Evolutionary conservation across 2,113 vertebrate genomes (phyloP), one percentile per base, ranked within the genome.

Genomic region (Ginglymostoma cirratum): DNA sequence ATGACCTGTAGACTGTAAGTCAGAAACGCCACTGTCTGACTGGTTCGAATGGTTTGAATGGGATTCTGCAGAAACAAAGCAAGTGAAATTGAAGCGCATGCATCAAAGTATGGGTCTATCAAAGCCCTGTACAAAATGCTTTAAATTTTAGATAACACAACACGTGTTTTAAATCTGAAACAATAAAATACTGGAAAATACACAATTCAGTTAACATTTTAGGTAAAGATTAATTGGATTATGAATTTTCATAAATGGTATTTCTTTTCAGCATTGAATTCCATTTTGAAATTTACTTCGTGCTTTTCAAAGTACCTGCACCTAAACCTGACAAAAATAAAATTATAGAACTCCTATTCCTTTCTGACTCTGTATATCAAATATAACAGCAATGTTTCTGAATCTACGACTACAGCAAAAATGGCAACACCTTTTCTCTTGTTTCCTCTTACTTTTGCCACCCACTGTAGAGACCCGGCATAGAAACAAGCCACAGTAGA

Each of bases 21-120:
- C 99, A 23, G 99, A 99, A 95, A 99, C 98, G 0, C 99, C 99
- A 14, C 99, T 99, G 96, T 99, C 99, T 94, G 99, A 99, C 80
- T 99, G 99, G 95, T 98, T 98, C 0, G 99, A 99, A 97, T 99
- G 99, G 97, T 99, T 99, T 1, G 99, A 98, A 89, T 99, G 99
- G 92, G 99, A 99, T 97, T 99, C 99, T 99, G 97, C 96, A 96
- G 65, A 96, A 96, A 97, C 96, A 8, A 96, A 72, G 45, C 55
- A 78, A 6, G 17, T 83, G 27, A 42, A 61, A 27, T 8, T 52
- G 23, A 76, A 72, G 48, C 87, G 17, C 78, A 83, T 83, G 80
- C 80, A 83, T 38, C 19, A 72, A 95, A 70, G 15, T 72, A 72
- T 7, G 48, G 23, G 48, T 95, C 42, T 65, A 27, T 21, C 48